Conservation (phyloP, 2,888 invertebrate species). For the Rotaria macrura region DNA sequence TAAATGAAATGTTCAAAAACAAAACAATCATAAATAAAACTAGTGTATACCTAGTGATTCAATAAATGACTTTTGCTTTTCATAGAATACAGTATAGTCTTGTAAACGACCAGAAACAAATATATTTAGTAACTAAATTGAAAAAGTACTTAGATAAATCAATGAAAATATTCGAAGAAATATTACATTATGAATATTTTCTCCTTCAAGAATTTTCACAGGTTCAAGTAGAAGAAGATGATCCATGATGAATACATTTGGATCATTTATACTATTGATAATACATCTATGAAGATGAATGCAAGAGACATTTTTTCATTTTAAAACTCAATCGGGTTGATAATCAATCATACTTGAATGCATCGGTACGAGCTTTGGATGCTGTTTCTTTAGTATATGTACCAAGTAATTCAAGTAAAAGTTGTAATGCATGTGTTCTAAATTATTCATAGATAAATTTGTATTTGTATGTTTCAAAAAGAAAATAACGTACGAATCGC, state of each 20-base stretch:
- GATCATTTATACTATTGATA: conserved; percentile 56
- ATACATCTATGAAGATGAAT: conserved; percentile 23
- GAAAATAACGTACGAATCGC: neutral
- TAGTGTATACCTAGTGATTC: conserved; percentile 49
- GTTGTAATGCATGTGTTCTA: conserved; percentile 18
- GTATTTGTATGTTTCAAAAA: neutral
- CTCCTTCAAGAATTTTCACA: conserved; percentile 83
- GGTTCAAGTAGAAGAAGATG: conserved; percentile 83
- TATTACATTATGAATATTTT: conserved; percentile 72
- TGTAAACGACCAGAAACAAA: conserved; percentile 85
- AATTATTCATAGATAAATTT: neutral
- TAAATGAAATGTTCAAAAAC: conserved; percentile 35
- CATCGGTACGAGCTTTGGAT: conserved; percentile 32
- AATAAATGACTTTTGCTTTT: conserved; percentile 80
- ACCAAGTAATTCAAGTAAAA: conserved; percentile 25
- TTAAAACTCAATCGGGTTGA: too few species aligned
- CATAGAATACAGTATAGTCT: conserved; percentile 82
- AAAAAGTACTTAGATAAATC: neutral
- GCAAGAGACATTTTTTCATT: too few species aligned
- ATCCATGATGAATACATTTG: conserved; percentile 87
- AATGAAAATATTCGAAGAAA: neutral
- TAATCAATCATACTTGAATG: conserved; percentile 19
- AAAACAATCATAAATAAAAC: neutral
- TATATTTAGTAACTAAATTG: conserved; percentile 64
- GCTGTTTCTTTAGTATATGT: conserved; percentile 32